Percentiles rank a stretch among this genome's conserved stretches.
These are phyloP conservation scores for Aricia artaxerxes DNA, from an alignment of 2,888 invertebrate genomes.

Conservation along the genomic window DNA sequence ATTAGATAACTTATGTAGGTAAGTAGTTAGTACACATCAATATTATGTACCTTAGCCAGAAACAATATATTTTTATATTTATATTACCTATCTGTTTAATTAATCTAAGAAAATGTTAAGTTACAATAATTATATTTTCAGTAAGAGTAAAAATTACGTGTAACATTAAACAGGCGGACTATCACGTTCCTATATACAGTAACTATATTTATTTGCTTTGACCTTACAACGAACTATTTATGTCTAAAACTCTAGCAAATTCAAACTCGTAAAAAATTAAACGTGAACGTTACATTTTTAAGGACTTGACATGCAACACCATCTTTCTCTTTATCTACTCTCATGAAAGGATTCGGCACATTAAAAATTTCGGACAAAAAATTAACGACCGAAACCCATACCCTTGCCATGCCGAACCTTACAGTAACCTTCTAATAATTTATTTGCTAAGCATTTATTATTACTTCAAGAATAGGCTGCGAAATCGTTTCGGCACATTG, in stretches of 20 bases:
- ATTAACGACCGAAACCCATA: slow-evolving; percentile 19
- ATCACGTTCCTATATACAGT: too few species aligned
- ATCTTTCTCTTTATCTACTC: slow-evolving; percentile 7
- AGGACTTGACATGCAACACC: background rate
- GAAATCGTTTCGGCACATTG: slow-evolving; percentile 8
- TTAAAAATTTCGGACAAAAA: slow-evolving; percentile 15
- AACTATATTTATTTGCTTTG: too few species aligned
- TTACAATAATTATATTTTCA: too few species aligned
- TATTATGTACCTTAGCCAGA: too few species aligned
- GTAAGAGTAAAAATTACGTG: too few species aligned
- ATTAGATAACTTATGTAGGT: background rate
- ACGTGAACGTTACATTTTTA: background rate
- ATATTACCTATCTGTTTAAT: too few species aligned
- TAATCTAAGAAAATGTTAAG: too few species aligned
- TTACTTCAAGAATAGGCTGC: slow-evolving; percentile 21
- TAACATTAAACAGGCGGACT: too few species aligned
- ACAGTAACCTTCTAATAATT: slow-evolving; percentile 20
- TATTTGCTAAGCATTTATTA: slow-evolving; percentile 27
- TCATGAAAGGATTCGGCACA: slow-evolving; percentile 18
- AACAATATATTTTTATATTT: too few species aligned
- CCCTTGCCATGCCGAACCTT: slow-evolving; percentile 9
- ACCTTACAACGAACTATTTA: too few species aligned
- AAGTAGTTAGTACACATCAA: too few species aligned
- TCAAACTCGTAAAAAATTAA: background rate
- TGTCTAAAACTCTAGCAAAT: background rate